Evolutionary conservation across 1,140 invertebrate species (phyloP), one percentile per base, ranked within the genome.

Genomic region (Dermatophagoides farinae): DNA sequence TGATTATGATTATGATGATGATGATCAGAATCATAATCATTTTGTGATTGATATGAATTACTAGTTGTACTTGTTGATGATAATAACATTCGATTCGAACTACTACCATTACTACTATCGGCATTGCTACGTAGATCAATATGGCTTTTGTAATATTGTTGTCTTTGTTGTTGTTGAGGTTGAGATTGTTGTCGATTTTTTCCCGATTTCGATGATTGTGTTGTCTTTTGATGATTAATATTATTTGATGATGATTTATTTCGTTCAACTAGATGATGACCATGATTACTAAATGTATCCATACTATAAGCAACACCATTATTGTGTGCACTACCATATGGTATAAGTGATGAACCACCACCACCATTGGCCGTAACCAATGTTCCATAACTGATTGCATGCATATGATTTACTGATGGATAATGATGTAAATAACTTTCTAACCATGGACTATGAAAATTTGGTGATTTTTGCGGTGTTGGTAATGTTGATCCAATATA

Each of bases 401-500:
- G 47, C 12, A 50, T 2, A 14, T 39, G 53, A 44, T 55, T 55
- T 12, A 18, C 53, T 14, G 53, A 50, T 50, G 47, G 16, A 25
- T 50, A 50, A 50, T 50, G 47, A 50, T 50, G 47, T 25, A 50
- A 12, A 25, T 50, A 50, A 23, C 14, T 18, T 12, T 50, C 47
- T 20, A 50, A 25, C 16, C 47, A 50, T 25, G 47, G 47, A 5
- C 12, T 44, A 39, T n/a, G 6, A 38, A 47, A 23, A 47, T 47
- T 23, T 23, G 46, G 1, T 23, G 46, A 23, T 23, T 18, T 23
- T 23, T 20, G 18, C 9, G 8, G 9, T 23, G 46, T 47, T 47
- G 53, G 53, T 25, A 55, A 44, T 20, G 53, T 55, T 20, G 53
- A 37, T n/a, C 53, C 53, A 55, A 55, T 25, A 25, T 55, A 55